Evolutionary conservation across 2,113 vertebrate species (phyloP), one percentile per base, ranked within the genome.

Genomic region (Glareola pratincola): DNA sequence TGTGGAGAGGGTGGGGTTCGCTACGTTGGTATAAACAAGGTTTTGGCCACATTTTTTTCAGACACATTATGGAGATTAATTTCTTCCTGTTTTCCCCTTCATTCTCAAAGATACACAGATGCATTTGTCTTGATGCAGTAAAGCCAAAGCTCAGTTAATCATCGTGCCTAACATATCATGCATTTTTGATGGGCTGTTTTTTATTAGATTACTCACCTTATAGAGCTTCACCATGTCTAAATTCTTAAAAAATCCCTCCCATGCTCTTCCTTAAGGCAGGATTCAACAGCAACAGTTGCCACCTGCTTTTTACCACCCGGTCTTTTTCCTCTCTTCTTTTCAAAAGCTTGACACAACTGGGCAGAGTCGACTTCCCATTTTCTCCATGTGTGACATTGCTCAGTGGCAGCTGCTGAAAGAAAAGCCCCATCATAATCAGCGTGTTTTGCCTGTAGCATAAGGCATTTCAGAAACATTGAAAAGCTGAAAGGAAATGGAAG

Each of bases 361-460:
- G 90, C 95, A 96, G 93, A 95, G 88, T 66, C 20, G 10, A 88
- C 74, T 87, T 94, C 45, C 85, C 93, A 57, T 94, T 97, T 92
- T 95, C 75, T 90, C 88, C 48, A 36, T 51, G 59, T 92, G 90
- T 94, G 96, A 96, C 96, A 96, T 75, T 83, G 85, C 95, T 94
- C 92, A 93, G 93, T 85, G 92, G 95, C 95, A 97, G 96, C 96
- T 96, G 96, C 92, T 96, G 45, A 71, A 92, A 96, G 92, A 90
- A 96, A 94, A 94, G 67, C 82, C 93, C 93, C 92, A 90, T 95
- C 93, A 73, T 96, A 96, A 97, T 96, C 96, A 97, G 92, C 12
- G 67, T 97, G 96, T 97, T 97, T 97, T 96, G 95, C 96, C 96
- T 97, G 95, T 96, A 96, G 96, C 96, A 95, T 95, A 95, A 97